These are phyloP conservation scores for Drosophila borborema DNA, from an alignment of 2,888 invertebrate genomes.

Conservation along the genomic window DNA sequence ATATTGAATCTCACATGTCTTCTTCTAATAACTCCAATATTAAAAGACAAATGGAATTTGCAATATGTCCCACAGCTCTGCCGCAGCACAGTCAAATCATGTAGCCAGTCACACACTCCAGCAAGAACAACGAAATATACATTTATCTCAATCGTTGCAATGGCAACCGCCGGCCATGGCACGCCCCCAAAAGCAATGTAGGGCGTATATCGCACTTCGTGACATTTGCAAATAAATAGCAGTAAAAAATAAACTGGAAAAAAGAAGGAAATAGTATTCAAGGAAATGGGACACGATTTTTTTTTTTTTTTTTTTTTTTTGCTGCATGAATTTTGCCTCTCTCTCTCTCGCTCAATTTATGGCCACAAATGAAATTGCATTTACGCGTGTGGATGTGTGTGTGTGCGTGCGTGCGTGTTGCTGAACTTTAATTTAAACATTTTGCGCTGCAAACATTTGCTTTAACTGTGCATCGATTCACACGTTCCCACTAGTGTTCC, in stretches of 20 bases:
- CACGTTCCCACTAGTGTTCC: conserved; percentile 34
- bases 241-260: conserved; percentile 33
- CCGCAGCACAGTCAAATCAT: background rate
- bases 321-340: conserved; percentile 27
- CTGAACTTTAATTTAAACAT: conserved; percentile 72
- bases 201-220: conserved; percentile 54
- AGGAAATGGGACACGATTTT: conserved; percentile 45
- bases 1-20: background rate
- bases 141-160: conserved; percentile 57
- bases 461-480: conserved; percentile 45
- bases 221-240: conserved; percentile 77
- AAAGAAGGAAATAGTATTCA: conserved; percentile 38
- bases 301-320: background rate
- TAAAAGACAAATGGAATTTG: background rate
- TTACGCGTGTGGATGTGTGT: conserved; percentile 13
- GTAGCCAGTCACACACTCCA: background rate
- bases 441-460: conserved; percentile 45
- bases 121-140: conserved; percentile 29
- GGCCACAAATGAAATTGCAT: conserved; percentile 76
- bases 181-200: conserved; percentile 11
- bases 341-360: conserved; percentile 61
- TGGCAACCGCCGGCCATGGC: conserved; percentile 14
- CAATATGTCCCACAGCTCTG: background rate
- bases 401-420: conserved; percentile 20
- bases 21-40: background rate